Evolutionary conservation across 2,888 invertebrate genomes (phyloP), one percentile per base, ranked within the genome.

Genomic region (Heliconius erato): DNA sequence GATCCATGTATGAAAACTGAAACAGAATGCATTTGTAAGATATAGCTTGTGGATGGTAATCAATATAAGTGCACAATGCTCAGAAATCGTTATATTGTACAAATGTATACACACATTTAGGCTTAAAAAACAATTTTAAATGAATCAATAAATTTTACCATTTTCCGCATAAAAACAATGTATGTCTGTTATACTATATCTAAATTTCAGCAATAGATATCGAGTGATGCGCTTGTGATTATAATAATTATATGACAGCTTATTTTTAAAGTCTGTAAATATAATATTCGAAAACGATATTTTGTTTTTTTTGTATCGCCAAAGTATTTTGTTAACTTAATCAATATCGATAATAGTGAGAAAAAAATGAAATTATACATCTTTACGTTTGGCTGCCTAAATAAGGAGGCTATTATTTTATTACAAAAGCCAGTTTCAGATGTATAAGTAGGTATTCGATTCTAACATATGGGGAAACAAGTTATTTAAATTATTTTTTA

Each of bases 281-380:
- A 87, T 91, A 91, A 87, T 83, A 87, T 84, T 87, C 87, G n/a
- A 86, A 85, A 84, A 86, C 81, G 84, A 86, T 78, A 54, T 19
- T 65, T 54, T 83, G 71, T 79, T 83, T 85, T 71, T 84, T 16
- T 80, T 23, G 12, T n/a, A 63, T 11, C 32, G 26, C 76, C 40
- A 40, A 35, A n/a, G 3, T 28, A 7, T 28, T 67, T 28, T 67
- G 12, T 63, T 63, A n/a, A 63, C n/a, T 63, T 9, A n/a, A 63
- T 63, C 11, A 63, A 63, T 63, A n/a, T 63, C 9, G 3, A 63
- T 12, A n/a, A 63, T n/a, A 54, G 54, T 23, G 54, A 54, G 7
- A 54, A 54, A 54, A 23, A 54, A 54, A 7, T 11, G 23, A 54
- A 54, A 54, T 6, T 54, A 23, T 54, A 19, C 19, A 19, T 54